These are phyloP conservation scores for Andrena chrysosceles DNA, from an alignment of 2,888 invertebrate species.

Conservation along the genomic window DNA sequence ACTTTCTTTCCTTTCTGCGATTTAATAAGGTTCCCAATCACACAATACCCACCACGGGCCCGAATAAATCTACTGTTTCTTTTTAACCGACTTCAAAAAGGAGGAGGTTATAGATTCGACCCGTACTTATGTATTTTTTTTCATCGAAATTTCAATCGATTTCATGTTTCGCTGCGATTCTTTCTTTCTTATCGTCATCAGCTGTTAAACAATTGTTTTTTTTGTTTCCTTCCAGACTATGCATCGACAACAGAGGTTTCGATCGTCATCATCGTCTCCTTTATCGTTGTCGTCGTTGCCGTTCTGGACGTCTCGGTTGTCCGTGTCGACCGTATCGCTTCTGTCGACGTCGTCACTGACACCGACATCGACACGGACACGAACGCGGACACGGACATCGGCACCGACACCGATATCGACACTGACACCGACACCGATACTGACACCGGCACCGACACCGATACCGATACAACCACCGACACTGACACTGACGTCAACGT, in stretches of 20 bases:
- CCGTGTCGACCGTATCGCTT: conserved; percentile 11
- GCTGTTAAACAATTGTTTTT: background rate
- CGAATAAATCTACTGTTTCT: too few relatives aligned
- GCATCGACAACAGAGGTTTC: conserved; percentile 78
- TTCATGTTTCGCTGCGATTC: too few relatives aligned
- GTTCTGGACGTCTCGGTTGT: conserved; percentile 26
- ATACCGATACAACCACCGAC: background rate
- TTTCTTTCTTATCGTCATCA: too few relatives aligned
- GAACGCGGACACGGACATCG: background rate
- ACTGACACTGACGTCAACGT: background rate
- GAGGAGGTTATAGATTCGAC: too few relatives aligned
- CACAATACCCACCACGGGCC: too few relatives aligned
- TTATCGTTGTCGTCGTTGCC: conserved; percentile 45
- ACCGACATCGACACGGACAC: conserved; percentile 31
- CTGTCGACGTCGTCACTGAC: conserved; percentile 22
- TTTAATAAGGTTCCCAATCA: too few relatives aligned
- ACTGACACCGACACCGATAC: conserved; percentile 30
- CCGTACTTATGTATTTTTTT: too few relatives aligned
- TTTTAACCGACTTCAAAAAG: too few relatives aligned
- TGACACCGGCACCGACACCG: conserved; percentile 34
- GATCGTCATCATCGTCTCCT: conserved; percentile 53
- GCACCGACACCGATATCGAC: conserved; percentile 12
- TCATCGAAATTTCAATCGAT: background rate
- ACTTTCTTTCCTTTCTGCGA: too few relatives aligned
- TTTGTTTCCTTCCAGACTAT: conserved; percentile 78